phyloP scores from a whole-genome alignment of 2,888 invertebrate genomes.

The Eristalinus aeneus region DNA sequence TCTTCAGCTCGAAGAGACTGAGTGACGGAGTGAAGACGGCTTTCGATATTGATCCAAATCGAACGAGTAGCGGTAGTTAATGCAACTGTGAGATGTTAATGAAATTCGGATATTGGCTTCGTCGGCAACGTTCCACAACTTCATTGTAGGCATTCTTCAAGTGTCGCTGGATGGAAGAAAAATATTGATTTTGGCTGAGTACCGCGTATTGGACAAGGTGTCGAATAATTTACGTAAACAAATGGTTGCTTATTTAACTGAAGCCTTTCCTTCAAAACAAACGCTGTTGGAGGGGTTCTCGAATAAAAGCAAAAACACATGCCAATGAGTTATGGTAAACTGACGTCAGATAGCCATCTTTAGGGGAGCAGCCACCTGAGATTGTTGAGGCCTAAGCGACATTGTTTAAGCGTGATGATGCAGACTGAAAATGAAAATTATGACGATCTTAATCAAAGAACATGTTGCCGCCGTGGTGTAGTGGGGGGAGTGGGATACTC shows the following conservation, averaged over 20 bases:
- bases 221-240: constrained; percentile 4
- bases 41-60: constrained; percentile 5
- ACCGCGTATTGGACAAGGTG: not conserved
- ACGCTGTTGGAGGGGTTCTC: not conserved
- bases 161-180: not conserved
- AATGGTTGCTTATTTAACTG: constrained; percentile 5
- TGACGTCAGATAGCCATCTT: constrained; percentile 4
- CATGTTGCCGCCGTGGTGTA: no score
- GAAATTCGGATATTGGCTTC: not conserved
- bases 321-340: not conserved
- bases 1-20: not conserved
- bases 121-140: not conserved
- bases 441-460: not conserved
- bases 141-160: not conserved
- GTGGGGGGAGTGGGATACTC: no score
- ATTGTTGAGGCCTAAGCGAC: not conserved
- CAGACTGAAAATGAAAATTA: not conserved
- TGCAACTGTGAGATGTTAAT: not conserved
- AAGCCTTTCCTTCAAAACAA: constrained; percentile 4
- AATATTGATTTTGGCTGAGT: constrained; percentile 32
- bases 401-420: no score
- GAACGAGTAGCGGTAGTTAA: constrained; percentile 11
- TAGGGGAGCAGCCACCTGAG: not conserved
- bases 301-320: not conserved
- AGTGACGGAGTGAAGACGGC: not conserved